Conservation (phyloP, 1,140 invertebrate genomes). For the Leptinotarsa defecta region DNA sequence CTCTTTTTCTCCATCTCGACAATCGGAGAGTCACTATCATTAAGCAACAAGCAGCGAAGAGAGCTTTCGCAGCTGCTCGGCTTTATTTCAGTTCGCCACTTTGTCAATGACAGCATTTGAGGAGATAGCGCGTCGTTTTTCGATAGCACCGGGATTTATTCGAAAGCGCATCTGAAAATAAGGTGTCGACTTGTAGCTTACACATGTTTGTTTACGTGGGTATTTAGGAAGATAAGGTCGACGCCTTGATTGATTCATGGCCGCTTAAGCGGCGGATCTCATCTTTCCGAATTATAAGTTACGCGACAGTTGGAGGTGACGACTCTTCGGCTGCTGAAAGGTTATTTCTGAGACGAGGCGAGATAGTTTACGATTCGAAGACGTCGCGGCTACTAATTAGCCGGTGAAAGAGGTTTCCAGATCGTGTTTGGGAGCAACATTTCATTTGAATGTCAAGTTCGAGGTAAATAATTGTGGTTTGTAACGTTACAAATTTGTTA, state of each 20-base stretch:
- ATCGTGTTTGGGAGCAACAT: background rate
- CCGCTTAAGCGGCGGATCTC: conserved; percentile 20
- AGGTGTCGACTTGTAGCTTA: conserved; percentile 50
- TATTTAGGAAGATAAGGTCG: conserved; percentile 44
- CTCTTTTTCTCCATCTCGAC: too few relatives aligned
- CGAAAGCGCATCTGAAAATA: conserved; percentile 47
- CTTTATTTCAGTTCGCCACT: conserved; percentile 50
- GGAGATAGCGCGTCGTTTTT: conserved; percentile 35
- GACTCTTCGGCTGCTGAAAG: background rate
- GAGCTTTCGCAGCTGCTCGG: conserved; percentile 41
- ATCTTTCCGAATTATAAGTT: conserved; percentile 15
- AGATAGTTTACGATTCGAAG: too few relatives aligned
- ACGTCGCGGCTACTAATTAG: background rate
- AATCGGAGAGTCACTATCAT: too few relatives aligned
- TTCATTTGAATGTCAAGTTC: too few relatives aligned
- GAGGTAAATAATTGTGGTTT: too few relatives aligned
- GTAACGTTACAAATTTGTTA: too few relatives aligned
- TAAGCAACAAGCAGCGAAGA: too few relatives aligned
- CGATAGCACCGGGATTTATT: conserved; percentile 46
- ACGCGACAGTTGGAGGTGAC: conserved; percentile 11
- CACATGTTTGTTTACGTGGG: conserved; percentile 49
- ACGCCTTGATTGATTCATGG: conserved; percentile 36
- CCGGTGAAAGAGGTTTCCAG: background rate
- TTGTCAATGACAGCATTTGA: conserved; percentile 47
- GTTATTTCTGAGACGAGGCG: background rate